A percentile compares a stretch with the other conserved stretches of the same genome.
phyloP scores from a whole-genome alignment of 2,888 invertebrate species.

The Erebia palarica region DNA sequence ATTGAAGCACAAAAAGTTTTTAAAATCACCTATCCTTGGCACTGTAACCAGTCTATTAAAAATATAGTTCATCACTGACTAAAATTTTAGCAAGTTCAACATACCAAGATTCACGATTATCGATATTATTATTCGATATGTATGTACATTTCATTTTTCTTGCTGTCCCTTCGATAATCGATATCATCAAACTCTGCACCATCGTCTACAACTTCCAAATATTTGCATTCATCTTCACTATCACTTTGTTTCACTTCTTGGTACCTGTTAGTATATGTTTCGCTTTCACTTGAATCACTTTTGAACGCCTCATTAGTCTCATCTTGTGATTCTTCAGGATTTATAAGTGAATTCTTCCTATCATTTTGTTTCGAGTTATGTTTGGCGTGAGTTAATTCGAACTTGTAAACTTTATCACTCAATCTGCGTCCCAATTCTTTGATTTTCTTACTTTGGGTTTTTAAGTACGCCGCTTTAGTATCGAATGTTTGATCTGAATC shows the following conservation, averaged over 20 bases:
- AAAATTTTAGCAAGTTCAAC: constrained; percentile 1
- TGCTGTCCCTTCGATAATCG: constrained; percentile 19
- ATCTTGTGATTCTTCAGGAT: constrained; percentile 44
- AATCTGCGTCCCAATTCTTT: constrained; percentile 60
- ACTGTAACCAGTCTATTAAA: background rate
- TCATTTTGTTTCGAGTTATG: constrained; percentile 51
- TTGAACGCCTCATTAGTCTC: constrained; percentile 55
- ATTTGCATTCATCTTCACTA: constrained; percentile 67
- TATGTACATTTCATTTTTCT: constrained; percentile 29
- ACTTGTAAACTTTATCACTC: constrained; percentile 59
- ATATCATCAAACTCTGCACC: constrained; percentile 61
- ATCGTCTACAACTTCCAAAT: constrained; percentile 74
- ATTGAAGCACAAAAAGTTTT: background rate
- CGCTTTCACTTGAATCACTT: constrained; percentile 55
- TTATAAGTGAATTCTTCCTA: constrained; percentile 55
- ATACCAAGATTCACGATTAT: constrained; percentile 18
- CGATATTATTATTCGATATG: constrained; percentile 29
- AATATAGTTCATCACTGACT: constrained; percentile 12
- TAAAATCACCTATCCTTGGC: too few species aligned
- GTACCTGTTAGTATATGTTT: constrained; percentile 47
- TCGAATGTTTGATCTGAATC: constrained; percentile 55
- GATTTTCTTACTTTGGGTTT: constrained; percentile 57
- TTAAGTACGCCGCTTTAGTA: constrained; percentile 47
- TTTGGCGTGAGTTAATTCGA: constrained; percentile 8
- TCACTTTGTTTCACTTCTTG: constrained; percentile 58